Base-by-base conservation (phyloP, 2,888 invertebrate species). In the Drosophila koepferae region DNA sequence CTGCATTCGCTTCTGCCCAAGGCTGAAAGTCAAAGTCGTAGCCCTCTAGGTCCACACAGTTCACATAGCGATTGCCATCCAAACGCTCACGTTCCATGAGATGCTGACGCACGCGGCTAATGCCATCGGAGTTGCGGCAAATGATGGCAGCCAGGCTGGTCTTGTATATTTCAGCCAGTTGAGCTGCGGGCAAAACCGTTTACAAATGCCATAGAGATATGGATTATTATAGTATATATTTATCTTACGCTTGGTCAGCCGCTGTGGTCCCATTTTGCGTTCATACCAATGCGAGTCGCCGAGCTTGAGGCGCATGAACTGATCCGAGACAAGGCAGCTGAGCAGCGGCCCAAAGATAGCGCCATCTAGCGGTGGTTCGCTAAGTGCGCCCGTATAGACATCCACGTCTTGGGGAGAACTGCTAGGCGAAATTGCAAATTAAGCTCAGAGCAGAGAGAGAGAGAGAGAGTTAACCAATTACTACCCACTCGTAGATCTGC, bases 231-330 rank as follows among this genome's bases (percentile, higher is more conserved):
- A 12, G 12, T 36, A 16, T 8, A 9, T 20, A n/a, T 18, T 20
- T 16, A 10, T 48, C 92, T 93, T 91, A 96, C 96, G 95, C 91
- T 93, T 89, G 2, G 95, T 95, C 85, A 97, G 97, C 6, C 95
- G 95, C 72, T 96, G 94, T 0, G 94, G 94, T 41, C 94, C 93
- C 65, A 95, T 94, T 1, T 94, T 93, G 41, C 95, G 95, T 92
- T 98, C 98, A 90, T 98, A 98, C 97, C 98, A 98, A 94, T 95
- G 97, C 54, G 98, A 94, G 93, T 98, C 98, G 0, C 97, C 98
- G 48, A 94, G 92, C 93, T 97, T 97, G 34, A 97, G 92, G 55
- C 97, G 94, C 20, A 95, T 92, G 93, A 98, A 98, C 94, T 98
- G 98, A 93, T 97, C 97, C 0, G 96, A 95, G 54, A 98, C 94